Base-by-base conservation (phyloP, 2,888 invertebrate species). In the Campoletis raptor region DNA sequence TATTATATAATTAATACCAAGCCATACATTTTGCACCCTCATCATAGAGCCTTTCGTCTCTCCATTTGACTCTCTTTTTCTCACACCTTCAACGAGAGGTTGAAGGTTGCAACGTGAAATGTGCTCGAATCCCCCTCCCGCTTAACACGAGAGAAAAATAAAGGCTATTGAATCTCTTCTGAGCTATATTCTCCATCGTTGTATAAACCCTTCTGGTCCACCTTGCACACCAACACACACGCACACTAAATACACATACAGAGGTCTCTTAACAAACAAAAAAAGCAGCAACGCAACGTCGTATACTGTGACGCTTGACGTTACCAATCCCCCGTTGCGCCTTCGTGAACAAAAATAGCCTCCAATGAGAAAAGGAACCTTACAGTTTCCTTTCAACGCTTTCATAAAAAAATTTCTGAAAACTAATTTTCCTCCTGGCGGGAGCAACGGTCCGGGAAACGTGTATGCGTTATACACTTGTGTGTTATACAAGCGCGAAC, bases 341-440 rank as follows among this genome's bases (percentile, higher is more conserved):
- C 91, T 85, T 82, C 78, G 79, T 90, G 92, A 92, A 93, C 92
- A 93, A 94, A 94, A 94, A 93, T 93, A 94, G 93, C 93, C 92
- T 91, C 91, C 93, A 94, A 94, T 93, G 93, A 93, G 93, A 92
- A 92, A 93, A 93, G 92, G 93, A 93, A 93, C 92, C 93, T 93
- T 92, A 91, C 93, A 92, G 92, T 92, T 93, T 92, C 93, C 90
- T 93, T 94, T 93, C 93, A 93, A 82, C 87, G 91, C 94, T 94
- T 94, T 94, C 93, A 94, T 93, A 93, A 93, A 93, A 94, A 93
- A 92, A 92, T 92, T 93, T 94, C 93, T 94, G 94, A 94, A 94
- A 94, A 94, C 94, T 94, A 94, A 94, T 94, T 94, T 94, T 94
- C 94, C 91, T 92, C 91, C 91, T 90, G 90, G 90, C 90, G 89